Conservation (phyloP, 1,140 invertebrate species). For the Neotoxoptera formosana region DNA sequence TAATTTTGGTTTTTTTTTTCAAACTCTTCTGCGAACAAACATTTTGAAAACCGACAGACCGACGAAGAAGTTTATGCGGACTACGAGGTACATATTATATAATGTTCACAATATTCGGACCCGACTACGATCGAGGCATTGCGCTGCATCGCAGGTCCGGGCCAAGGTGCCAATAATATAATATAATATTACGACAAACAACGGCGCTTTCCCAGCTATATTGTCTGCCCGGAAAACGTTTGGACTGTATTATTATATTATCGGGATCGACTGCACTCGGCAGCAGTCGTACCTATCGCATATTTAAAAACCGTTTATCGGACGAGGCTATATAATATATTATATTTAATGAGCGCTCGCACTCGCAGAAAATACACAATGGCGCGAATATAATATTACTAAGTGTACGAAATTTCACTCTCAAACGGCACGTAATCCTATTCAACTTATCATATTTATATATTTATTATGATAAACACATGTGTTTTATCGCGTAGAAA, state of each 20-base stretch:
- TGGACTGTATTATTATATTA: not conserved
- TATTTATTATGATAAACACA: slow-evolving; percentile 21
- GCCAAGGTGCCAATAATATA: not conserved
- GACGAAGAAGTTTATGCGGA: not conserved
- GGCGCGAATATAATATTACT: too few relatives aligned
- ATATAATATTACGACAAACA: not conserved
- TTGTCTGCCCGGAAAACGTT: not conserved
- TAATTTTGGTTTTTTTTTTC: too few relatives aligned
- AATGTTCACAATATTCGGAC: not conserved
- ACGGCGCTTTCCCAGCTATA: not conserved
- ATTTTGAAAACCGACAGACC: not conserved
- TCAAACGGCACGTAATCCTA: slow-evolving; percentile 20
- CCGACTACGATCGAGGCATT: too few relatives aligned
- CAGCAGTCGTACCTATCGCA: too few relatives aligned
- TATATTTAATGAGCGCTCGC: not conserved
- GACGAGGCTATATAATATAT: too few relatives aligned
- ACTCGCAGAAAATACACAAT: not conserved
- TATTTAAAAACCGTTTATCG: not conserved
- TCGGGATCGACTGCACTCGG: too few relatives aligned
- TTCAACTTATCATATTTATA: slow-evolving; percentile 16
- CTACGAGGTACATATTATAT: not conserved
- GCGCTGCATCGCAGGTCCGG: too few relatives aligned
- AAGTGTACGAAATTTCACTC: not conserved
- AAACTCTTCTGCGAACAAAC: too few relatives aligned
- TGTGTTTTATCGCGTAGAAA: not conserved